Percentiles rank a stretch among this genome's conserved stretches.
phyloP scores from a whole-genome alignment of 2,113 vertebrate species.

The Crotalus horridus region DNA sequence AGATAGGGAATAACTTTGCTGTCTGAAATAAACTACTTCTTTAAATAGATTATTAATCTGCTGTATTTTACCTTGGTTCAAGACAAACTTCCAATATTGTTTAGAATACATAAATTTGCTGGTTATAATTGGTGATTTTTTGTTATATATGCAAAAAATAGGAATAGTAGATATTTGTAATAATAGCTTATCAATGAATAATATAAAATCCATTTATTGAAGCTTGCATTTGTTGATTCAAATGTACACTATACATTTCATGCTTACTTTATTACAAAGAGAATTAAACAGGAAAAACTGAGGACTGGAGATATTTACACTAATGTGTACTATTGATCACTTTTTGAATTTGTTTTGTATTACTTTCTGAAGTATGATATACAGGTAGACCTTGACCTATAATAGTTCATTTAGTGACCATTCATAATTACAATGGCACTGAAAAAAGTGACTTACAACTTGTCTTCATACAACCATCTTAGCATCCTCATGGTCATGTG shows the following conservation, averaged over 20 bases:
- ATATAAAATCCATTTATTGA: not conserved
- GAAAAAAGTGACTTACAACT: not conserved
- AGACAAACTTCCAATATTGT: not conserved
- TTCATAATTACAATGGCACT: not conserved
- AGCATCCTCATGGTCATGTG: not conserved
- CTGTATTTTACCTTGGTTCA: constrained; percentile 12
- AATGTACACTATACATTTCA: not conserved
- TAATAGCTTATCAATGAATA: constrained; percentile 6
- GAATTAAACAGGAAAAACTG: not conserved
- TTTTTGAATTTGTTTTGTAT: not conserved
- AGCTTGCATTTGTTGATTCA: not conserved
- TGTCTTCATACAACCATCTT: not conserved
- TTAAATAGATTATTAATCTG: constrained; percentile 57
- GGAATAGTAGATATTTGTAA: constrained; percentile 23
- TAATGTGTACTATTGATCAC: not conserved
- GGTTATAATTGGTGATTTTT: not conserved
- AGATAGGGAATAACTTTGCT: constrained; percentile 38
- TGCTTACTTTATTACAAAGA: not conserved
- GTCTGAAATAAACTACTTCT: constrained; percentile 32
- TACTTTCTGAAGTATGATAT: not conserved
- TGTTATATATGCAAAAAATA: constrained; percentile 18
- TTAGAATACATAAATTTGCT: not conserved
- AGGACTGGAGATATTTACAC: not conserved
- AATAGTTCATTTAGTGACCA: not conserved
- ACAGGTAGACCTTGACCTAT: not conserved